These are phyloP conservation scores for Phaetusa simplex DNA, from an alignment of 2,113 vertebrate species.

Conservation along the genomic window DNA sequence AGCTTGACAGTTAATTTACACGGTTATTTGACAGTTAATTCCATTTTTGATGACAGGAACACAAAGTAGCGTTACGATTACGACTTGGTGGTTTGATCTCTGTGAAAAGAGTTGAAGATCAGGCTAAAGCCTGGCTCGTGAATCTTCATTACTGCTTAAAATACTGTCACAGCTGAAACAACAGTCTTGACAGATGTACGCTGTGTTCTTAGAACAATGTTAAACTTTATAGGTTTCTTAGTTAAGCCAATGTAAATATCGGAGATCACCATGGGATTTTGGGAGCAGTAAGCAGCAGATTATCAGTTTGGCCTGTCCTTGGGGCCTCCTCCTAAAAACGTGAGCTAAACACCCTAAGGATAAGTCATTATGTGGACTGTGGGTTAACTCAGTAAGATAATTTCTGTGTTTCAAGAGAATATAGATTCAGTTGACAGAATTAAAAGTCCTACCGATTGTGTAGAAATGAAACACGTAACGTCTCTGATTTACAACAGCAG, in stretches of 20 bases:
- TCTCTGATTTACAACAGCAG: neutral
- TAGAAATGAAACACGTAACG: neutral
- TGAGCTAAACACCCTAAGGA: neutral
- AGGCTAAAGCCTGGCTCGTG: neutral
- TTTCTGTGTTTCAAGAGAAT: neutral
- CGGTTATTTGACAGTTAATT: neutral
- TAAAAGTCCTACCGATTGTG: neutral
- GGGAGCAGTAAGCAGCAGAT: neutral
- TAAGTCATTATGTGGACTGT: neutral
- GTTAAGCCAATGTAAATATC: neutral
- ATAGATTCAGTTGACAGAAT: neutral
- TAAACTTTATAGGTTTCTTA: neutral
- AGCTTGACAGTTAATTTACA: neutral
- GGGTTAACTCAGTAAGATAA: neutral
- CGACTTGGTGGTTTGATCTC: neutral
- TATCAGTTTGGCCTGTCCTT: neutral
- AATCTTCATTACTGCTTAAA: neutral
- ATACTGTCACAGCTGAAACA: neutral
- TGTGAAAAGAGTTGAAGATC: neutral
- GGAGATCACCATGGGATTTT: neutral
- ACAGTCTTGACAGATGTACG: neutral
- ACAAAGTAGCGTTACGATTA: neutral
- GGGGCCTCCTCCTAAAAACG: neutral
- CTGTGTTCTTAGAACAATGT: neutral
- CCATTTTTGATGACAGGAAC: neutral